Base-by-base conservation (phyloP, 2,888 invertebrate species). In the Entomobrya proxima region DNA sequence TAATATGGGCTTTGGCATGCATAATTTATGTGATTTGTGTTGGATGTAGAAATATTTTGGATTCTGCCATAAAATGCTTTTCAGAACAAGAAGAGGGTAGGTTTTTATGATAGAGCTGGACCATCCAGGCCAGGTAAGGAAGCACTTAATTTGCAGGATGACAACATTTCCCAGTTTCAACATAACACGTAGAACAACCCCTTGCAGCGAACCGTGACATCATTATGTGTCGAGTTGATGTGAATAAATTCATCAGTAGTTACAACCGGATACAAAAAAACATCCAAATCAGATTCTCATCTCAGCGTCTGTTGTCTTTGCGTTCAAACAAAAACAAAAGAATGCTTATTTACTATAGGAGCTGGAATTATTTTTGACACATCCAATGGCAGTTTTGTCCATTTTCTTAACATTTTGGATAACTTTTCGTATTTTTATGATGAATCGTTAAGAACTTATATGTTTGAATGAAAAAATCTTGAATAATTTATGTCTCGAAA, bases 211-310 rank as follows among this genome's bases (percentile, higher is more conserved):
- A 80, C 72, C 80, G 72, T 80, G 80, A 80, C 80, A 72, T 55
- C 72, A n/a, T 80, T 37, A 80, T 80, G 55, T 72, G 80, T 80
- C 80, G 40, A 80, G 50, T 50, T 50, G 64, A 50, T 67, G 79
- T 67, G 52, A 79, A 79, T 79, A 79, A 79, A 67, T 79, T 79
- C 79, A 79, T 79, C 67, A 76, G 7, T n/a, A n/a, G n/a, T n/a
- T 11, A 58, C 58, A 21, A 50, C 30, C 4, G 27, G 15, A 35
- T 64, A 7, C 18, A 40, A 24, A 35, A 67, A n/a, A n/a, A n/a
- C n/a, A n/a, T n/a, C n/a, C n/a, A n/a, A n/a, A n/a, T n/a, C n/a
- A n/a, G n/a, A n/a, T n/a, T n/a, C n/a, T n/a, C n/a, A n/a, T n/a
- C n/a, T n/a, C n/a, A n/a, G n/a, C n/a, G n/a, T n/a, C 7, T 55